phyloP scores from a whole-genome alignment of 2,797 vertebrate species.

The Coregonus sp. region DNA sequence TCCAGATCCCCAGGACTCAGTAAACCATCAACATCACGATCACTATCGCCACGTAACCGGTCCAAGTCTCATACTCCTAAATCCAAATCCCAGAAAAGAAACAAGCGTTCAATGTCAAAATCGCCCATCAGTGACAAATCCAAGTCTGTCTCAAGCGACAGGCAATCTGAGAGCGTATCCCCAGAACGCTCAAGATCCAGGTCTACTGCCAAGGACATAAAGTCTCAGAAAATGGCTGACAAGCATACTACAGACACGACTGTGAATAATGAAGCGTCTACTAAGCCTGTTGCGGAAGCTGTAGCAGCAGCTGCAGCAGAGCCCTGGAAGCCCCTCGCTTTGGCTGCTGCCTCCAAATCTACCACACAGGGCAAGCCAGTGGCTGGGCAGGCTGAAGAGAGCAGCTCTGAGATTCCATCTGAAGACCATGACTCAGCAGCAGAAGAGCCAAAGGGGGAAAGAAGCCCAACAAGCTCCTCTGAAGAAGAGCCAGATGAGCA shows the following conservation, averaged over 20 bases:
- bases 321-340: slow-evolving; percentile 67
- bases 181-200: slow-evolving; percentile 60
- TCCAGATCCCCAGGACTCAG: slow-evolving; percentile 45
- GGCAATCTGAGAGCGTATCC: slow-evolving; percentile 65
- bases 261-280: slow-evolving; percentile 28
- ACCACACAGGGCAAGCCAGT: neutral
- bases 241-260: slow-evolving; percentile 26
- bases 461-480: slow-evolving; percentile 25
- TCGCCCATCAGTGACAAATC: slow-evolving; percentile 63
- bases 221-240: slow-evolving; percentile 25
- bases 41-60: slow-evolving; percentile 63
- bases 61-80: slow-evolving; percentile 54
- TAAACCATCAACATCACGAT: slow-evolving; percentile 67
- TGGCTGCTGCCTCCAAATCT: slow-evolving; percentile 32
- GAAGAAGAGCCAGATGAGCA: slow-evolving; percentile 30
- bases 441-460: slow-evolving; percentile 6
- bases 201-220: slow-evolving; percentile 63
- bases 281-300: neutral
- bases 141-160: slow-evolving; percentile 71
- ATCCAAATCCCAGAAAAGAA: slow-evolving; percentile 57
- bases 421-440: slow-evolving; percentile 23
- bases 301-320: slow-evolving; percentile 41
- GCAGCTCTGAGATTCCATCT: neutral
- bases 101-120: slow-evolving; percentile 59
- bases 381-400: slow-evolving; percentile 20